These are phyloP conservation scores for Sylvilagus floridanus DNA, from an alignment of 2,797 vertebrate genomes.

Conservation along the genomic window DNA sequence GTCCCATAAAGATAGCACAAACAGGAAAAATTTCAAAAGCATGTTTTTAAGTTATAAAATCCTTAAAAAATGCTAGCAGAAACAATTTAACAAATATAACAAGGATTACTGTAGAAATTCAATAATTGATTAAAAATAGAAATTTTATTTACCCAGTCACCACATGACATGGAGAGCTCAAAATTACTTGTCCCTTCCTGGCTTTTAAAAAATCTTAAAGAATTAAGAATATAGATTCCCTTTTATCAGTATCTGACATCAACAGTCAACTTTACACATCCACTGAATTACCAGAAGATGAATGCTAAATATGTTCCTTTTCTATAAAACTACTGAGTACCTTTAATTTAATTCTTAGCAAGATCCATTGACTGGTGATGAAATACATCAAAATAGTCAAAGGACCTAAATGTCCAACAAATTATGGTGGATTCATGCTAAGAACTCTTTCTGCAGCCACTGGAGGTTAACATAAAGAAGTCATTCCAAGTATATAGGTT, in stretches of 20 bases:
- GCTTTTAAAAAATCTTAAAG: constrained; percentile 10
- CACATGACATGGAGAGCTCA: background rate
- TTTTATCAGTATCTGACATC: background rate
- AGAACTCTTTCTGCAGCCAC: constrained; percentile 3
- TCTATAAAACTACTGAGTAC: background rate
- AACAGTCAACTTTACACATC: background rate
- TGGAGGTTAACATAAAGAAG: background rate
- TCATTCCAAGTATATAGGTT: background rate
- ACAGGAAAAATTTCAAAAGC: background rate
- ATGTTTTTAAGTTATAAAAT: background rate
- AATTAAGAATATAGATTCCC: constrained; percentile 15
- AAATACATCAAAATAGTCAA: constrained; percentile 31
- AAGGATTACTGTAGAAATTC: background rate
- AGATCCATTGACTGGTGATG: background rate
- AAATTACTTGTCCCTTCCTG: constrained; percentile 15
- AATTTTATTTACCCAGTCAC: background rate
- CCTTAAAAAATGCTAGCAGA: constrained; percentile 20
- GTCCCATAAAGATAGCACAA: background rate
- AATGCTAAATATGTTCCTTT: background rate
- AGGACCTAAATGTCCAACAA: background rate
- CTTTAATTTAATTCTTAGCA: background rate
- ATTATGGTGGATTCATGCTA: background rate
- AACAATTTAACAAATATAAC: constrained; percentile 1
- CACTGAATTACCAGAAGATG: background rate
- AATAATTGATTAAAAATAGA: background rate